A percentile compares a stretch with the other conserved stretches of the same genome.
Conservation (phyloP, 2,113 vertebrate species). For the Symphodus melops region DNA sequence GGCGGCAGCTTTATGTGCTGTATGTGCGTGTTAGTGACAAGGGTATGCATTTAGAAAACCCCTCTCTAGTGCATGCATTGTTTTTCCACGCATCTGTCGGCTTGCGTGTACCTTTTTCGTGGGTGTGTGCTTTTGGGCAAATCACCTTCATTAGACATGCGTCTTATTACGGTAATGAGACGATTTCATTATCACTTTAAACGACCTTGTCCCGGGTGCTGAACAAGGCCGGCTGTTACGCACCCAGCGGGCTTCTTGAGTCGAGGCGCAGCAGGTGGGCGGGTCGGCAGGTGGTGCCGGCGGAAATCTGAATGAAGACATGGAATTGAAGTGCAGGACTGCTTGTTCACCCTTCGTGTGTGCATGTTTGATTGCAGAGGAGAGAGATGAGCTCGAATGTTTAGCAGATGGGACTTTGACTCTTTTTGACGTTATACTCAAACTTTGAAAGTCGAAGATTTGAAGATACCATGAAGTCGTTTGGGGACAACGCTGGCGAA, state of each 20-base stretch:
- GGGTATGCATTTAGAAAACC: background rate
- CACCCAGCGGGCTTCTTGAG: conserved; percentile 56
- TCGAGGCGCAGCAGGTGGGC: conserved; percentile 38
- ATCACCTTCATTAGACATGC: conserved; percentile 78
- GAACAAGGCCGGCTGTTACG: conserved; percentile 69
- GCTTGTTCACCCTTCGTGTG: background rate
- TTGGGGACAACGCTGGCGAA: too few species aligned
- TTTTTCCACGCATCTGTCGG: conserved; percentile 21
- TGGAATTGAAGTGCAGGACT: conserved; percentile 43
- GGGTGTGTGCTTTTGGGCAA: conserved; percentile 56
- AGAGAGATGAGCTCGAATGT: background rate
- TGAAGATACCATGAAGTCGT: too few species aligned
- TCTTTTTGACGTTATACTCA: background rate
- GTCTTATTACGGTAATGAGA: conserved; percentile 83
- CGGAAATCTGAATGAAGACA: conserved; percentile 32
- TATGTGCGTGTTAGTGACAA: background rate
- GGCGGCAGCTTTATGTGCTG: conserved; percentile 47
- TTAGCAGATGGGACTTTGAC: background rate
- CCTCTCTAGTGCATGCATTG: background rate
- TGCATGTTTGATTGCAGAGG: conserved; percentile 9
- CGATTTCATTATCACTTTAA: conserved; percentile 82
- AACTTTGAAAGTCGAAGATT: too few species aligned
- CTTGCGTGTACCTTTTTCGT: conserved; percentile 23
- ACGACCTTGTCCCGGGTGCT: conserved; percentile 77
- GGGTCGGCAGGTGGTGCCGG: conserved; percentile 54